Evolutionary conservation across 1,140 invertebrate species (phyloP), one percentile per base, ranked within the genome.

Genomic region (Cephus cinctus): DNA sequence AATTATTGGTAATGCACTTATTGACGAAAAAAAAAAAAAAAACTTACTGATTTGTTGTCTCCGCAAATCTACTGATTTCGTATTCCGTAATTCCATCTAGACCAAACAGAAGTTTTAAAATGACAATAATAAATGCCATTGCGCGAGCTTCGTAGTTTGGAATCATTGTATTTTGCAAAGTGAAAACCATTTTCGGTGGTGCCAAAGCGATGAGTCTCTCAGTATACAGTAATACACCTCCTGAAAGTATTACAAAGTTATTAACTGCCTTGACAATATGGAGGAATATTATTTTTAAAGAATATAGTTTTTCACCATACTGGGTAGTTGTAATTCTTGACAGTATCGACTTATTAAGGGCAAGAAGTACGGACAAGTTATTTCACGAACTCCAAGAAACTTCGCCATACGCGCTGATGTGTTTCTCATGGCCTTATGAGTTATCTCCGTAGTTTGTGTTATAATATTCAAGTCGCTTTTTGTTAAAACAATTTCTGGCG

Each of bases 21-120:
- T 47, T 15, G 12, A 22, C 9, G 23, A 12, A 8, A 19, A 9
- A 6, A 27, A 36, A 38, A 19, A 43, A 50, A 50, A 18, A 12
- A 21, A 39, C 54, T 49, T 63, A 77, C 56, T 44, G 59, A 63
- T 84, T 78, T 8, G 82, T 73, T 44, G 69, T 64, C 4, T 68
- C 61, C 0, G 80, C 76, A 21, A 81, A 73, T 25, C 72, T 56
- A 2, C 83, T 85, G 16, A 84, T 79, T 46, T 76, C 56, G 25
- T 73, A 67, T 65, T 87, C 86, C 2, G 83, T 84, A 6, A 75
- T 56, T 32, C 78, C 85, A 68, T 87, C 85, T 2, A 87, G 57
- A 2, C 79, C 79, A 57, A 84, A 83, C 3, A 86, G 54, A 2
- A 82, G 58, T 73, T 87, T 86, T 22, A 87, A 47, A 2, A 76